These are phyloP conservation scores for Gadus chalcogrammus DNA, from an alignment of 2,113 vertebrate genomes.

Conservation along the genomic window DNA sequence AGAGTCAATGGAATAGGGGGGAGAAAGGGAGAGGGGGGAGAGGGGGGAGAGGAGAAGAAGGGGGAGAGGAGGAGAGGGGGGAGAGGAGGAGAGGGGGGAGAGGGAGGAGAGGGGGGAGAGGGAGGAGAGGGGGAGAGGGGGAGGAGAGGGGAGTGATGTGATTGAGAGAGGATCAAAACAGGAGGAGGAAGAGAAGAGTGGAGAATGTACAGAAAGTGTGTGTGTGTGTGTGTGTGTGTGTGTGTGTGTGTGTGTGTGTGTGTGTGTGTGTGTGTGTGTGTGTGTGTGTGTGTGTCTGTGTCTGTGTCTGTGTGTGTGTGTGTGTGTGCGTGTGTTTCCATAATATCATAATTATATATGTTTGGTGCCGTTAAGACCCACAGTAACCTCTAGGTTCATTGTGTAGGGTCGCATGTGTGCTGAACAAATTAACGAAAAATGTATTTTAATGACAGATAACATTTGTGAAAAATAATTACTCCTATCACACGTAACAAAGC, in stretches of 20 bases:
- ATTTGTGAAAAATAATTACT: too few relatives aligned
- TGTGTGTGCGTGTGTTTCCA: conserved; percentile 9
- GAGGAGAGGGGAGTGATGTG: neutral
- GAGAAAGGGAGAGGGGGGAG: neutral
- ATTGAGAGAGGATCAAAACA: too few relatives aligned
- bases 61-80: neutral
- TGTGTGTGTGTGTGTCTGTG: conserved; percentile 5
- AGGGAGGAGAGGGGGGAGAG: neutral
- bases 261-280: conserved; percentile 1
- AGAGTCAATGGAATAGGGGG: neutral
- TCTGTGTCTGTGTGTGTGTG: conserved; percentile 17
- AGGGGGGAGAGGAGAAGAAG: neutral
- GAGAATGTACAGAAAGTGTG: neutral
- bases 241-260: neutral
- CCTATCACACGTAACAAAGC: too few relatives aligned
- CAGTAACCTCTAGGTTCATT: conserved; percentile 56
- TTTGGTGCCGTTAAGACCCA: conserved; percentile 57
- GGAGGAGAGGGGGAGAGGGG: neutral
- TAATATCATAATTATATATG: conserved; percentile 65
- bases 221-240: neutral
- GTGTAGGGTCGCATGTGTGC: conserved; percentile 31
- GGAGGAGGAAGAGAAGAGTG: too few relatives aligned
- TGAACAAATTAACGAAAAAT: neutral
- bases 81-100: neutral
- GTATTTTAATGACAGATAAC: too few relatives aligned